phyloP scores from a whole-genome alignment of 2,797 vertebrate species.

The Peromyscus eremicus region DNA sequence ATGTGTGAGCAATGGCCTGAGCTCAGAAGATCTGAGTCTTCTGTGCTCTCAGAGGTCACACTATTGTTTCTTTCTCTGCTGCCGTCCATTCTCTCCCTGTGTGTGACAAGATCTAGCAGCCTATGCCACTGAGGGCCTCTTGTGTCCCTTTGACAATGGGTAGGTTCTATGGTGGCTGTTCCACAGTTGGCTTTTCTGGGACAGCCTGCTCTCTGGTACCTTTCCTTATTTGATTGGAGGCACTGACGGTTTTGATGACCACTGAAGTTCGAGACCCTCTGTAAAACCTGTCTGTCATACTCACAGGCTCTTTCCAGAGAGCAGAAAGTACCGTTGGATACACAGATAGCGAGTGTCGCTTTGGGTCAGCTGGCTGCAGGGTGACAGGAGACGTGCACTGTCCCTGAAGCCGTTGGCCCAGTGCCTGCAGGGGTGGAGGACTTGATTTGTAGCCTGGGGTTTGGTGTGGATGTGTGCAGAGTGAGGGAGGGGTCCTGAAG shows the following conservation, averaged over 20 bases:
- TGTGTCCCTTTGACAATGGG: background rate
- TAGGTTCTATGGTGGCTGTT: rapidly evolving
- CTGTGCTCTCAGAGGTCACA: rapidly evolving
- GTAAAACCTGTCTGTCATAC: rapidly evolving
- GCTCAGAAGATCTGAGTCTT: background rate
- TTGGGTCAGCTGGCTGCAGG: background rate
- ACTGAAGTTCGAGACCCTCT: rapidly evolving
- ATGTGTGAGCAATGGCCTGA: background rate
- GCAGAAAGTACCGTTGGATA: background rate
- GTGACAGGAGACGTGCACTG: background rate
- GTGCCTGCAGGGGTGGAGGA: too few relatives aligned
- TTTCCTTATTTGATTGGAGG: background rate
- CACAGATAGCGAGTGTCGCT: rapidly evolving
- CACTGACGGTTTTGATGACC: background rate
- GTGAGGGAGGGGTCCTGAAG: background rate
- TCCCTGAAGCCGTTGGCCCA: background rate
- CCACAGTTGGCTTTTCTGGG: background rate
- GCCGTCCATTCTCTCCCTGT: rapidly evolving
- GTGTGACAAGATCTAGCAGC: background rate
- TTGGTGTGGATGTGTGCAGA: background rate
- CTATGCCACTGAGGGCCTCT: background rate
- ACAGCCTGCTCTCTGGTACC: rapidly evolving
- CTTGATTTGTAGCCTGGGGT: background rate
- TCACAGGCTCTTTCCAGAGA: background rate
- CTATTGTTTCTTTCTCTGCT: rapidly evolving